Evolutionary conservation across 1,140 invertebrate species (phyloP), one percentile per base, ranked within the genome.

Genomic region (Centruroides sculpturatus): DNA sequence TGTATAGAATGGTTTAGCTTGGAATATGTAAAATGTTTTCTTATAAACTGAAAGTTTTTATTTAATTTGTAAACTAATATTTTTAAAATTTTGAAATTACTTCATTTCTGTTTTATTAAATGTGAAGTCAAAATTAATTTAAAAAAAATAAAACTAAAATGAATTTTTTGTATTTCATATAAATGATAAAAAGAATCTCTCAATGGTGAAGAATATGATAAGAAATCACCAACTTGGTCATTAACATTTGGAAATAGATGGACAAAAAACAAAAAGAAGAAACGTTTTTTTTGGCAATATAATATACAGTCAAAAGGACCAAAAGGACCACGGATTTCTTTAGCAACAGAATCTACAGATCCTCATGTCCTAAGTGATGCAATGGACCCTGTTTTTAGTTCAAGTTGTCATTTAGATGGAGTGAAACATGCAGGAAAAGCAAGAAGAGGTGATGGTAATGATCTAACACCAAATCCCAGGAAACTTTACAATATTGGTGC

Each of bases 301-400:
- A 98, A 98, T 76, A 89, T 96, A 5, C 94, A 98, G 76, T 91
- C 92, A 1, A 98, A 98, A 78, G 94, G 94, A 3, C 93, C 94
- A 4, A 98, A 64, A 62, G 63, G 63, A 47, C 52, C 57, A 10
- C 59, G 56, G 35, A 13, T 60, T 47, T 57, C 59, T 12, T 7
- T 58, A 59, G 61, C 65, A 3, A 65, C 74, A 11, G 85, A 89
- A 69, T 81, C 85, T 34, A 84, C 89, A 70, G 89, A 97, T 79
- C 92, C 93, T n/a, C 92, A 97, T 76, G 82, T 89, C 13, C 75
- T 96, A 49, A 87, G 91, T 70, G 83, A 86, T 70, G 83, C 89
- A 8, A 90, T 87, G 41, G 92, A 95, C 79, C 92, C 92, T 1
- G 91, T 96, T 9, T 94, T 94, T 72, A 91, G 87, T 75, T 86